Percentiles rank a stretch among this genome's conserved stretches.
phyloP scores from a whole-genome alignment of 2,797 vertebrate genomes.

The Paratrypauchen microcephalus region DNA sequence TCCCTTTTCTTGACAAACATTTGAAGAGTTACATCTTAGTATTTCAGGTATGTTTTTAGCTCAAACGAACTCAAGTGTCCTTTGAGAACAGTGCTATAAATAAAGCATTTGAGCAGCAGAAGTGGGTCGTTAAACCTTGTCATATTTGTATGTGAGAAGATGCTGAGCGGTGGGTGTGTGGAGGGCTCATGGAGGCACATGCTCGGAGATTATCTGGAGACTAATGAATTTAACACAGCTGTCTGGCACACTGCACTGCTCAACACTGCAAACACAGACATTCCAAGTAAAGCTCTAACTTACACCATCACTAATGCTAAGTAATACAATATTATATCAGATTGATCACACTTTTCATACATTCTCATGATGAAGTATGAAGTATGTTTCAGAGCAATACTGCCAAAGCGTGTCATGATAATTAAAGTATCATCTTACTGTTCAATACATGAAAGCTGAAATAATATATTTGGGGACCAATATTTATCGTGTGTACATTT shows the following conservation, averaged over 20 bases:
- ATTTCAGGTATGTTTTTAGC: not conserved
- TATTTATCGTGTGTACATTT: too few species aligned
- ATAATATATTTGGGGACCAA: too few species aligned
- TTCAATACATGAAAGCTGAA: too few species aligned
- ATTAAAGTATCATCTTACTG: too few species aligned
- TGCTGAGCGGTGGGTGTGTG: not conserved
- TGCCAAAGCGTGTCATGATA: too few species aligned
- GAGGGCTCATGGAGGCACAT: conserved; percentile 19
- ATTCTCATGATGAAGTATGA: too few species aligned
- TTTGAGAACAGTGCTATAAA: conserved; percentile 8
- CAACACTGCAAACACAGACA: conserved; percentile 16
- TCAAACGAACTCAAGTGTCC: not conserved
- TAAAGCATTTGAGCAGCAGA: conserved; percentile 2
- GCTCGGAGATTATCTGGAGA: conserved; percentile 40
- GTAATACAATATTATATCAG: not conserved
- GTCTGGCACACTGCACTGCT: conserved; percentile 21
- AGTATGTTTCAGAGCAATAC: too few species aligned
- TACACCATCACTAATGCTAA: not conserved
- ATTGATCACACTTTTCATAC: not conserved
- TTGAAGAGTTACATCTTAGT: not conserved
- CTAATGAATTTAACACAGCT: conserved; percentile 42
- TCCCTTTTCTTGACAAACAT: not conserved
- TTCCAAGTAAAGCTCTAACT: conserved; percentile 8
- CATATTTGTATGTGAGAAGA: conserved; percentile 5
- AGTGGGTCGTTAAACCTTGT: not conserved